A percentile compares a stretch with the other conserved stretches of the same genome.
phyloP scores from a whole-genome alignment of 2,113 vertebrate genomes.

The Eclectus roratus region DNA sequence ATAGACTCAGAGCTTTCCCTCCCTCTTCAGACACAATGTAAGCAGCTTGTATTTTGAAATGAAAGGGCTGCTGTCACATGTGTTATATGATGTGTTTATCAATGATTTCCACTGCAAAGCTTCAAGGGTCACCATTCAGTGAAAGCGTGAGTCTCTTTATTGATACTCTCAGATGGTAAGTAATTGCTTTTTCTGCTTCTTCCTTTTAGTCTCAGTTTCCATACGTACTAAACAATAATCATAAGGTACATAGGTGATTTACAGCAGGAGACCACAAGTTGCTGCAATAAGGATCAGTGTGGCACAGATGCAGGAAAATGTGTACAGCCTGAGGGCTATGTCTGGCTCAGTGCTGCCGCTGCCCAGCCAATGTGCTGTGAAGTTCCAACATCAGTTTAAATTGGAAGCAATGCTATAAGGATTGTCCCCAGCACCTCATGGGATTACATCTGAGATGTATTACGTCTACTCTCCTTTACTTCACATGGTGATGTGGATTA shows the following conservation, averaged over 20 bases:
- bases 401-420: background rate
- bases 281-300: background rate
- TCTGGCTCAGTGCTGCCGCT: background rate
- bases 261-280: background rate
- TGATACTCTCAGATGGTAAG: background rate
- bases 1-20: background rate
- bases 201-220: background rate
- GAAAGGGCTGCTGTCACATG: accelerated
- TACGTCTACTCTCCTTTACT: background rate
- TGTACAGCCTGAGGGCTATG: background rate
- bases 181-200: background rate
- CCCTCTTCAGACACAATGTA: background rate
- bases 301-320: background rate
- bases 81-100: background rate
- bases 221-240: background rate
- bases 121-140: background rate
- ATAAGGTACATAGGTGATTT: accelerated
- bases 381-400: background rate
- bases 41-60: background rate
- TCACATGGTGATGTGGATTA: background rate
- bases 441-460: background rate
- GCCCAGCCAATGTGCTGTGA: background rate
- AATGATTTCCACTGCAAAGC: background rate
- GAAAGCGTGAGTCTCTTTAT: background rate
- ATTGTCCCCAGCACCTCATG: background rate